These are phyloP conservation scores for Dicrurus megarhynchus DNA, from an alignment of 2,113 vertebrate species.

Conservation along the genomic window DNA sequence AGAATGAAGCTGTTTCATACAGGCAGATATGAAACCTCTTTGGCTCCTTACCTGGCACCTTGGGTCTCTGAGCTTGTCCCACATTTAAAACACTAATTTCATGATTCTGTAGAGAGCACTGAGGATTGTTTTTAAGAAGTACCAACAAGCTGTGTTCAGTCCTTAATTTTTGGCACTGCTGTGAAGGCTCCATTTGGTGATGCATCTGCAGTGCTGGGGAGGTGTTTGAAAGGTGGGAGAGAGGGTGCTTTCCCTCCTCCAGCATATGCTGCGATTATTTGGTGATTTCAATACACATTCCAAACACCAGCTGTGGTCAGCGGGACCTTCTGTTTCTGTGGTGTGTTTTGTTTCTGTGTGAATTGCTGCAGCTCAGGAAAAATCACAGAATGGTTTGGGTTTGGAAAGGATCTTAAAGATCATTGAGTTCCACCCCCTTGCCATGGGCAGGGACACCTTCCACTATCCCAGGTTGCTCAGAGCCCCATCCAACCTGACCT, in stretches of 20 bases:
- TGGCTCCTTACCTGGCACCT: not conserved
- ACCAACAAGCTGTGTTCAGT: not conserved
- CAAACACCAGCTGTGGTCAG: not conserved
- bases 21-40: not conserved
- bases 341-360: not conserved
- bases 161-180: not conserved
- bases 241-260: not conserved
- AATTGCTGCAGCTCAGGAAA: not conserved
- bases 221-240: not conserved
- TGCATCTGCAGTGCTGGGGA: not conserved
- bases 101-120: not conserved
- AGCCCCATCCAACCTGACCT: not conserved
- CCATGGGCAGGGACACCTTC: not conserved
- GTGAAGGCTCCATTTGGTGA: not conserved
- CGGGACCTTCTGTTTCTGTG: not conserved
- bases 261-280: not conserved
- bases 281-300: not conserved
- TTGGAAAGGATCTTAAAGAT: not conserved
- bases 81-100: not conserved
- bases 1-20: not conserved
- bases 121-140: not conserved
- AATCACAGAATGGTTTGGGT: not conserved
- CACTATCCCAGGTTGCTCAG: not conserved
- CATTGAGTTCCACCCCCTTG: not conserved
- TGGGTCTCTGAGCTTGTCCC: not conserved